Base-by-base conservation (phyloP, 1,140 invertebrate species). In the Parapsyche elsis region DNA sequence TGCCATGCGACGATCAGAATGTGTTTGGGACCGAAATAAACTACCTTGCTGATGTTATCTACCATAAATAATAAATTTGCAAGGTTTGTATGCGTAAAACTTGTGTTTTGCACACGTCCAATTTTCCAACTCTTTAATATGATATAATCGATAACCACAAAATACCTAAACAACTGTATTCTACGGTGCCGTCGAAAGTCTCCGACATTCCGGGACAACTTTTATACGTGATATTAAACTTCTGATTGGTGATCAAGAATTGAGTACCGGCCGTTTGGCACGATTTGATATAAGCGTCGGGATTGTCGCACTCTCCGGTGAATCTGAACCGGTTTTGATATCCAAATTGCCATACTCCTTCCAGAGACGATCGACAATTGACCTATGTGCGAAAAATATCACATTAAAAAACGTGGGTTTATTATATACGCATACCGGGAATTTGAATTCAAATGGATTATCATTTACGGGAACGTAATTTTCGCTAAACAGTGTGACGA, bases 191-290 rank as follows among this genome's bases (percentile, higher is more conserved):
- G 88, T 96, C 94, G 87, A 96, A 95, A 1, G 97, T 98, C 45
- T 93, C 95, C 23, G 90, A 89, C 91, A 91, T 91, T 67, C 94
- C 95, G 67, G 92, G 87, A 87, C 98, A 99, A 85, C 94, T 93
- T 80, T 94, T 94, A 86, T 98, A 99, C 7, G 95, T 97, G 77
- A 99, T 97, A 84, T 96, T 96, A 84, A 99, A 99, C 85, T 98
- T 97, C 86, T 99, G 96, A 90, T 99, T 99, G 30, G 97, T 96
- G 82, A 98, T 98, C 53, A 98, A 92, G 87, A 98, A 98, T 86
- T 98, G 95, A 12, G 96, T 97, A 79, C 97, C 98, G 45, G 97
- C 95, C 12, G 94, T 95, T 89, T 99, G 98, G 89, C 98, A 99
- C 0, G 97, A 98, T 84, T 92, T 92, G 81, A 99, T 97, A 84